Percentiles rank a stretch among this genome's conserved stretches.
These are phyloP conservation scores for Eurytoma californica DNA, from an alignment of 2,888 invertebrate genomes.

Conservation along the genomic window DNA sequence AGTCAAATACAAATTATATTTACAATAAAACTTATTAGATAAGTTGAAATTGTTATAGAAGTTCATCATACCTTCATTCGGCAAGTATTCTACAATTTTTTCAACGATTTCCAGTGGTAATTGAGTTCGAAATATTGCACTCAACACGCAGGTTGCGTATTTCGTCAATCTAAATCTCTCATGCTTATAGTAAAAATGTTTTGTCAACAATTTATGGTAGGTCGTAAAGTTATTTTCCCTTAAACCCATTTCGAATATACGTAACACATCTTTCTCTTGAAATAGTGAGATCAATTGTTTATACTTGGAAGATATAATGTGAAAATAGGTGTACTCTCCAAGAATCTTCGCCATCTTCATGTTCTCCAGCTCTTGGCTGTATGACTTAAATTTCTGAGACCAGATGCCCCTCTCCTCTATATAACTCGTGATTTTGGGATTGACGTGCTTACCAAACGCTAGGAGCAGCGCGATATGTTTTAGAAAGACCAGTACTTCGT, in stretches of 20 bases:
- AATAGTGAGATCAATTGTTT: background rate
- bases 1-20: too few relatives aligned
- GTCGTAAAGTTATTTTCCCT: background rate
- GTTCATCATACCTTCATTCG: constrained; percentile 1
- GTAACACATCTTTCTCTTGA: background rate
- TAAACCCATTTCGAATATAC: background rate
- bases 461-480: constrained; percentile 19
- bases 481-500: constrained; percentile 7
- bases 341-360: constrained; percentile 1
- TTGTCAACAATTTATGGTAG: background rate
- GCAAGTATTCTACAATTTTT: constrained; percentile 17
- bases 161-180: background rate
- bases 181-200: background rate
- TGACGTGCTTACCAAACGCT: background rate
- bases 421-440: constrained; percentile 2
- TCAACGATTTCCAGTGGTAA: constrained; percentile 23
- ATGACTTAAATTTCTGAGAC: background rate
- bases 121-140: background rate
- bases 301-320: background rate
- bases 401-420: background rate
- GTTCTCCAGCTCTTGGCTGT: background rate
- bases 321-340: constrained; percentile 2
- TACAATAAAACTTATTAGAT: background rate
- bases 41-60: background rate
- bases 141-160: background rate